phyloP scores from a whole-genome alignment of 2,113 vertebrate species.

The Neodon shergylaensis region DNA sequence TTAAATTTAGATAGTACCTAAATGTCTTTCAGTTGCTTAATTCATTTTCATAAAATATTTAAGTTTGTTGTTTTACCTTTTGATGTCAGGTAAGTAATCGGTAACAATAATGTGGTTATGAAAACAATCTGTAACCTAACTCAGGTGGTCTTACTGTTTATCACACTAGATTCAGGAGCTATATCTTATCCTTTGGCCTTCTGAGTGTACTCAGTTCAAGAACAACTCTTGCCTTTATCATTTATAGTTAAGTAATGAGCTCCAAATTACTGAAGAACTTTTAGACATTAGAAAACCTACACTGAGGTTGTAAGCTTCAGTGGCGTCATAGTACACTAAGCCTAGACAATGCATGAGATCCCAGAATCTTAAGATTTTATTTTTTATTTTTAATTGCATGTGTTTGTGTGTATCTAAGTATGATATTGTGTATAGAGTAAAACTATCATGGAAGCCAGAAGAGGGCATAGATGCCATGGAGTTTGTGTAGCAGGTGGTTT shows the following conservation, averaged over 20 bases:
- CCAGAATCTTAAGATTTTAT: not conserved
- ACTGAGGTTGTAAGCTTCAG: not conserved
- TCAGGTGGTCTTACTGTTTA: not conserved
- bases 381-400: not conserved
- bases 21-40: conserved; percentile 18
- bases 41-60: not conserved
- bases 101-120: not conserved
- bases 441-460: not conserved
- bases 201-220: not conserved
- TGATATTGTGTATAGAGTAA: not conserved
- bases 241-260: not conserved
- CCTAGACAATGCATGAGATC: not conserved
- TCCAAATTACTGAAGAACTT: not conserved
- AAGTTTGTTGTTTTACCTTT: conserved; percentile 32
- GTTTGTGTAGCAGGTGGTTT: not conserved
- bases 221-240: not conserved
- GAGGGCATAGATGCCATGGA: not conserved
- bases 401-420: not conserved
- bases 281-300: not conserved
- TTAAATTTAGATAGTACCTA: conserved; percentile 19
- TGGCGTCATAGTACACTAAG: not conserved
- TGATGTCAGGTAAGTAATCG: not conserved
- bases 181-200: not conserved
- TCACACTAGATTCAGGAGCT: conserved; percentile 16
- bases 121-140: not conserved